Evolutionary conservation across 2,888 invertebrate genomes (phyloP).

Genomic region (Drosophila pegasa): DNA sequence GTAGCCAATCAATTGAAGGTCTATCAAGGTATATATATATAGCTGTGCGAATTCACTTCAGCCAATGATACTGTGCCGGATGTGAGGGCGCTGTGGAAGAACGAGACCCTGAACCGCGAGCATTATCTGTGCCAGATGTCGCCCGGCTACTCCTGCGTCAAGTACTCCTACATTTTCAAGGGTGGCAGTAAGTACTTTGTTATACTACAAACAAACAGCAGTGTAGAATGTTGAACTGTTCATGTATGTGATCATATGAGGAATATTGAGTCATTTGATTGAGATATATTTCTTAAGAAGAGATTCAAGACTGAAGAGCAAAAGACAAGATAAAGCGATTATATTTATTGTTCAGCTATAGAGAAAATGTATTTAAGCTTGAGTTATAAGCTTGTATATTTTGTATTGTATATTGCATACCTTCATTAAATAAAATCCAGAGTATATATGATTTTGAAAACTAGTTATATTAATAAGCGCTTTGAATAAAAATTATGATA

Average conservation of each 20-base stretch:
- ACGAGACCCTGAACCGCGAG: conserved; percentile 82
- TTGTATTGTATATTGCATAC: no score
- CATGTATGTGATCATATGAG: neutral
- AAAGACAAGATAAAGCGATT: no score
- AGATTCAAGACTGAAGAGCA: no score
- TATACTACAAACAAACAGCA: neutral
- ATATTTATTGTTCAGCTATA: no score
- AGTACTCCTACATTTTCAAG: conserved; percentile 88
- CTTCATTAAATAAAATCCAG: no score
- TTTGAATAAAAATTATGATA: no score
- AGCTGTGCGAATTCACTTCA: conserved; percentile 64
- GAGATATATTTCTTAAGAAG: neutral
- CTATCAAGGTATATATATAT: neutral
- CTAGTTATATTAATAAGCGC: no score
- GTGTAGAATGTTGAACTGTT: neutral
- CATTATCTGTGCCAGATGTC: conserved; percentile 87
- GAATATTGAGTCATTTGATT: neutral
- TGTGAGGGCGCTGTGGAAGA: conserved; percentile 87
- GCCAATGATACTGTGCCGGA: conserved; percentile 88
- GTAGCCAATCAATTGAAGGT: neutral
- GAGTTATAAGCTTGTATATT: no score
- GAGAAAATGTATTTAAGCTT: no score
- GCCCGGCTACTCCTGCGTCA: conserved; percentile 88
- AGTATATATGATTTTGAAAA: no score
- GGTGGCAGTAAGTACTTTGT: conserved; percentile 86